Percentiles rank a stretch among this genome's conserved stretches.
Conservation (phyloP, 2,113 vertebrate genomes). For the Charina bottae region DNA sequence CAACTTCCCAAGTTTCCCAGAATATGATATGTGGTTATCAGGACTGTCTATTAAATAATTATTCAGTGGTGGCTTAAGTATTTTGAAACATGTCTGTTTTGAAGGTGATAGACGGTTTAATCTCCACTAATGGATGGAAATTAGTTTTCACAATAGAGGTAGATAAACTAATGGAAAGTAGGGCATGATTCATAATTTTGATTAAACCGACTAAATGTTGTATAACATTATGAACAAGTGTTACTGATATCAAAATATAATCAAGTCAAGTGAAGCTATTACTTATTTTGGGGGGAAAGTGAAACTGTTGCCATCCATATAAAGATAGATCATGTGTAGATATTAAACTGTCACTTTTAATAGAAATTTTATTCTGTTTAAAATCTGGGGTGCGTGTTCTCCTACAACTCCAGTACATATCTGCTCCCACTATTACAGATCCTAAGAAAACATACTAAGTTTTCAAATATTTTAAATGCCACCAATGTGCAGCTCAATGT, state of each 20-base stretch:
- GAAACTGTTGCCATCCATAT: too few species aligned
- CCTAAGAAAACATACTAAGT: neutral
- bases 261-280: neutral
- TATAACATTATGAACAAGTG: neutral
- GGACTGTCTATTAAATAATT: too few species aligned
- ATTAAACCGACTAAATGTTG: neutral
- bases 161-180: neutral
- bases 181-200: neutral
- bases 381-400: neutral
- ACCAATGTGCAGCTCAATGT: neutral
- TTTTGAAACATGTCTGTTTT: too few species aligned
- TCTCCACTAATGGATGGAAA: too few species aligned
- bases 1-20: too few species aligned
- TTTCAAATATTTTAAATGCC: neutral
- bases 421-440: neutral
- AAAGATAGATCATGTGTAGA: too few species aligned
- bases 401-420: neutral
- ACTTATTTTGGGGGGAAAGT: too few species aligned
- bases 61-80: too few species aligned
- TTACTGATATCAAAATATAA: neutral
- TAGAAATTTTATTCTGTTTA: neutral
- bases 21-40: too few species aligned
- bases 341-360: neutral
- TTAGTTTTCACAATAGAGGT: neutral
- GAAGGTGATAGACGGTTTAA: too few species aligned